phyloP scores from a whole-genome alignment of 2,797 vertebrate species.

The Sebastes vulpes region DNA sequence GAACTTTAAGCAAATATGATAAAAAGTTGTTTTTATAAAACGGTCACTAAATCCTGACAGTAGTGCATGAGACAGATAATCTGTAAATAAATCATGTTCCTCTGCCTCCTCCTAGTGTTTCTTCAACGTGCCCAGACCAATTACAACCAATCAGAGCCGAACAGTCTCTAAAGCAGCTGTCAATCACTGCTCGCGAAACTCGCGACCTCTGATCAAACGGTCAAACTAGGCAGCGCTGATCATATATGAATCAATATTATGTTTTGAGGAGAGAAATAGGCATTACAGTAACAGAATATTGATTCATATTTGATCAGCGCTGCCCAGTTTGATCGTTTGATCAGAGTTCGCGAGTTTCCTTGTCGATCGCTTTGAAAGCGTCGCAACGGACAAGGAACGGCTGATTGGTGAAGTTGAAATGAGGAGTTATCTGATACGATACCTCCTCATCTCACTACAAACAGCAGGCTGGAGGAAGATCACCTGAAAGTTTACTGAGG shows the following conservation, averaged over 20 bases:
- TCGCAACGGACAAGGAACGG: too few species aligned
- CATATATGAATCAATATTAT: not conserved
- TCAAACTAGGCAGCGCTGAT: not conserved
- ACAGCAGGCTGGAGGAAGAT: too few species aligned
- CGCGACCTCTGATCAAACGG: not conserved
- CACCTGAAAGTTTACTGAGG: too few species aligned
- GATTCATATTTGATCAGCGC: not conserved
- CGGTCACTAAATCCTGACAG: not conserved
- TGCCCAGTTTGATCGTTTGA: not conserved
- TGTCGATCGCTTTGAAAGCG: too few species aligned
- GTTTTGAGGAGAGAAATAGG: not conserved
- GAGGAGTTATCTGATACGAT: too few species aligned
- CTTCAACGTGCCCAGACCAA: fast-evolving
- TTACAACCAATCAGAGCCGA: too few species aligned
- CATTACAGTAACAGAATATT: not conserved
- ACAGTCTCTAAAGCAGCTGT: not conserved
- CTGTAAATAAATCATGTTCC: not conserved
- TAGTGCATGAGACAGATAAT: not conserved
- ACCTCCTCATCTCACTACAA: too few species aligned
- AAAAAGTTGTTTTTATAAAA: not conserved
- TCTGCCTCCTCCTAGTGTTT: not conserved
- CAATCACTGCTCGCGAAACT: too few species aligned
- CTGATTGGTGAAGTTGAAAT: too few species aligned
- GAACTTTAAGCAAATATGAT: not conserved
- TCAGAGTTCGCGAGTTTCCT: not conserved